Percentiles rank a stretch among this genome's conserved stretches.
These are phyloP conservation scores for Xylophagus ater DNA, from an alignment of 2,888 invertebrate species.

Conservation along the genomic window DNA sequence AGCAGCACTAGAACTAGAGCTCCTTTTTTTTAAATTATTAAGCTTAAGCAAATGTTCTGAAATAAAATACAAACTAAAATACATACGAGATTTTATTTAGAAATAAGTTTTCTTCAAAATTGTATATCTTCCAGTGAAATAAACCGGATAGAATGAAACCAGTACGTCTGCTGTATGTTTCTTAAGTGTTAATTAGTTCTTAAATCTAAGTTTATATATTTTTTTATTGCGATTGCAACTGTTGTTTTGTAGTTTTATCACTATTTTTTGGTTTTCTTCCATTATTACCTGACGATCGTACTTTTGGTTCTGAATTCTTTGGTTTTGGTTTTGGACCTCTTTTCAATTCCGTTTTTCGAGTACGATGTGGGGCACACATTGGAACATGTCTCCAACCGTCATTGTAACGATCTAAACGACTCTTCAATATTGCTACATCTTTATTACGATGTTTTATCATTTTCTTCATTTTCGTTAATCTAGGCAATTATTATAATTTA, in stretches of 20 bases:
- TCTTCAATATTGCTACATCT: constrained; percentile 33
- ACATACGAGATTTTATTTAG: background rate
- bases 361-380: constrained; percentile 32
- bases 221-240: background rate
- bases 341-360: constrained; percentile 35
- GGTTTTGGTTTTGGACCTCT: constrained; percentile 35
- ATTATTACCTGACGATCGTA: constrained; percentile 21
- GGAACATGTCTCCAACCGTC: constrained; percentile 35
- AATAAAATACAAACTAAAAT: background rate
- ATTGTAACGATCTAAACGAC: constrained; percentile 31
- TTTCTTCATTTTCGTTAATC: constrained; percentile 34
- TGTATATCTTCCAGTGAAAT: background rate
- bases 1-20: too few species aligned
- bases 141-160: background rate
- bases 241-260: constrained; percentile 1
- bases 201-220: background rate
- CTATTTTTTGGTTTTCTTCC: too few species aligned
- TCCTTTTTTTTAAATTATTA: too few species aligned
- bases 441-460: constrained; percentile 27
- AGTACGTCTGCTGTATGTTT: background rate
- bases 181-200: background rate
- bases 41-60: background rate
- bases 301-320: constrained; percentile 18
- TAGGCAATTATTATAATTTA: constrained; percentile 14
- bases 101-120: too few species aligned